phyloP scores from a whole-genome alignment of 2,888 invertebrate species.

The Leptogaster cylindrica region DNA sequence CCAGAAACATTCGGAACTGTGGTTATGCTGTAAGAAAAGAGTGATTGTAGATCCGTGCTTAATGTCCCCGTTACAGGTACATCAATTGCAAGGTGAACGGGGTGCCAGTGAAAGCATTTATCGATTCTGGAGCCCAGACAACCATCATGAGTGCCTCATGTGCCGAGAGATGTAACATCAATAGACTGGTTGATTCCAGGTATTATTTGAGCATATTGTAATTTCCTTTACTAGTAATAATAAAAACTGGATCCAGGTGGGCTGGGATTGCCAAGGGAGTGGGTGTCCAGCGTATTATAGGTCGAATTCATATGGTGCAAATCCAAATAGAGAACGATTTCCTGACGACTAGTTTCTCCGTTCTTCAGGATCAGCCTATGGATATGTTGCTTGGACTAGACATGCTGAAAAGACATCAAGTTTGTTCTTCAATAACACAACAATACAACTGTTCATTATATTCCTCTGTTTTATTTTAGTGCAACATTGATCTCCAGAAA shows the following conservation, averaged over 20 bases:
- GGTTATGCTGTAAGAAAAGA: slow-evolving; percentile 77
- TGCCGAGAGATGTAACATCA: slow-evolving; percentile 92
- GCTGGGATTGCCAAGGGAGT: slow-evolving; percentile 97
- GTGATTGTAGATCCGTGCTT: slow-evolving; percentile 2
- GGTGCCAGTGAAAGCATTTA: slow-evolving; percentile 95
- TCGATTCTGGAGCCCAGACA: slow-evolving; percentile 97
- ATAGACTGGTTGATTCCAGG: slow-evolving; percentile 85
- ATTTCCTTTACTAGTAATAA: neutral
- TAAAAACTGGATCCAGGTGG: slow-evolving; percentile 70
- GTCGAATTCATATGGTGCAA: slow-evolving; percentile 96
- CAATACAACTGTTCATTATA: neutral
- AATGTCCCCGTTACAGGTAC: slow-evolving; percentile 63
- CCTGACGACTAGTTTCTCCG: slow-evolving; percentile 94
- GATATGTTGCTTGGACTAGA: slow-evolving; percentile 97
- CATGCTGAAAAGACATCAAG: slow-evolving; percentile 96
- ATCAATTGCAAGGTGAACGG: slow-evolving; percentile 98
- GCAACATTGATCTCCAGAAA: slow-evolving; percentile 87
- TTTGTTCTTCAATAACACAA: slow-evolving; percentile 54
- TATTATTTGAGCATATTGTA: slow-evolving; percentile 49
- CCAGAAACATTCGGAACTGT: slow-evolving; percentile 98
- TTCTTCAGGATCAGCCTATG: slow-evolving; percentile 96
- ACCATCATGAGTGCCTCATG: slow-evolving; percentile 98
- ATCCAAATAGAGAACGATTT: slow-evolving; percentile 94
- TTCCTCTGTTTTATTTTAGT: slow-evolving; percentile 63
- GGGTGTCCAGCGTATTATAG: slow-evolving; percentile 94